Evolutionary conservation across 2,797 vertebrate species (phyloP), one percentile per base, ranked within the genome.

Genomic region (Argentina silus): DNA sequence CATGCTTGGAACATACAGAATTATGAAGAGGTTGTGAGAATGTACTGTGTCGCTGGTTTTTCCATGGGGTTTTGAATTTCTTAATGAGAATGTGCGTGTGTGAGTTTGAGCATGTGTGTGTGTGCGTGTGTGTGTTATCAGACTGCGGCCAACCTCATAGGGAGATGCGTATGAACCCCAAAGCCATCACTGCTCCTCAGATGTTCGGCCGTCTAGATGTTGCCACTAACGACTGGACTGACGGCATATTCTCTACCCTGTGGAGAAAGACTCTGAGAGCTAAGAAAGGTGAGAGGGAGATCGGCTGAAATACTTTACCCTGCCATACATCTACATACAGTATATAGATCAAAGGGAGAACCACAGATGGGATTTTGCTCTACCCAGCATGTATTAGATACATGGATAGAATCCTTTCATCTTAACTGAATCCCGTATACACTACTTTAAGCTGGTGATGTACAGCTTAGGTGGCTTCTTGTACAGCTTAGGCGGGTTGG

Each of bases 161-260:
- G 85, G 98, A 99, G 91, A 96, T 99, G 96, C 95, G 97, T 70
- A 99, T 99, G 97, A 99, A 99, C 87, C 98, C 98, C 43, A 99
- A 99, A 93, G 97, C 98, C 56, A 98, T 99, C 77, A 99, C 98
- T 1, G 96, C 97, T 1, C 85, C 97, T 0, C 98, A 99, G 87
- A 99, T 99, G 98, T 99, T 99, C 80, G 98, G 98, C 17, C 94
- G 93, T 51, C 94, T 99, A 0, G 97, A 99, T 44, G 96, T 97
- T 56, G 96, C 97, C 47, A 99, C 98, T 2, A 99, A 98, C 12
- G 98, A 99, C 81, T 99, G 98, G 98, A 99, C 98, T 0, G 98
- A 99, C 71, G 98, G 98, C 61, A 96, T 99, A 80, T 99, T 99
- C 90, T 99, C 98, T 36, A 92, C 95, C 0, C 94, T 99, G 36